These are phyloP conservation scores for Troides oblongomaculatus DNA, from an alignment of 2,888 invertebrate genomes.

Conservation along the genomic window DNA sequence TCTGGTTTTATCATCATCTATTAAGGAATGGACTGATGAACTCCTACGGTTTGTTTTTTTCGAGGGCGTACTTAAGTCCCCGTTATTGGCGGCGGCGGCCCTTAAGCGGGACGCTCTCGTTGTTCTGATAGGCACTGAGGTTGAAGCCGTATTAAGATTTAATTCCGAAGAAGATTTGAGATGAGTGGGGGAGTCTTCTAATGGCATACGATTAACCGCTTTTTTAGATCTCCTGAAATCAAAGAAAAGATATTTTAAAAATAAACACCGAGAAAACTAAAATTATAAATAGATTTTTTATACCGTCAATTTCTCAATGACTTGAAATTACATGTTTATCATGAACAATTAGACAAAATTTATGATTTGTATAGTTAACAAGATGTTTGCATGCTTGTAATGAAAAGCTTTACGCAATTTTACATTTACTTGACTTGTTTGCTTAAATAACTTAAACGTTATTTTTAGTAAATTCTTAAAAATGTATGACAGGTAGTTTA, in stretches of 20 bases:
- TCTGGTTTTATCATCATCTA: slow-evolving; percentile 64
- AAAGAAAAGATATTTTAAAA: background rate
- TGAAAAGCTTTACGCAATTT: too few relatives aligned
- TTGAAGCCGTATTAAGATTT: slow-evolving; percentile 66
- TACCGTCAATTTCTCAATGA: too few relatives aligned
- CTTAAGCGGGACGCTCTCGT: slow-evolving; percentile 86
- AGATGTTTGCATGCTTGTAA: too few relatives aligned
- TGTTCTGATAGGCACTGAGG: slow-evolving; percentile 82
- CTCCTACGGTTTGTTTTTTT: slow-evolving; percentile 58
- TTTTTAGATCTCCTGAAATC: slow-evolving; percentile 66
- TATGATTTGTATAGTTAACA: too few relatives aligned
- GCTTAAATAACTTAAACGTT: background rate
- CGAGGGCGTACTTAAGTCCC: slow-evolving; percentile 55
- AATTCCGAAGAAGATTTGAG: slow-evolving; percentile 74
- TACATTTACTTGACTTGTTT: background rate
- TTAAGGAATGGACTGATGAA: slow-evolving; percentile 66
- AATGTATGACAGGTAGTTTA: background rate
- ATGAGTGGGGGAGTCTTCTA: slow-evolving; percentile 57
- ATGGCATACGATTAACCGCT: slow-evolving; percentile 52
- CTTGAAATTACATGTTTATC: too few relatives aligned
- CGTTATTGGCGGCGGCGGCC: slow-evolving; percentile 79
- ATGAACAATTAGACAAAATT: too few relatives aligned
- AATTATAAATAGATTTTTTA: too few relatives aligned
- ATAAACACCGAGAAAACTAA: background rate
- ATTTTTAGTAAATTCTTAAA: background rate